Conservation (phyloP, 2,113 vertebrate genomes). For the Eulemur rufifrons region DNA sequence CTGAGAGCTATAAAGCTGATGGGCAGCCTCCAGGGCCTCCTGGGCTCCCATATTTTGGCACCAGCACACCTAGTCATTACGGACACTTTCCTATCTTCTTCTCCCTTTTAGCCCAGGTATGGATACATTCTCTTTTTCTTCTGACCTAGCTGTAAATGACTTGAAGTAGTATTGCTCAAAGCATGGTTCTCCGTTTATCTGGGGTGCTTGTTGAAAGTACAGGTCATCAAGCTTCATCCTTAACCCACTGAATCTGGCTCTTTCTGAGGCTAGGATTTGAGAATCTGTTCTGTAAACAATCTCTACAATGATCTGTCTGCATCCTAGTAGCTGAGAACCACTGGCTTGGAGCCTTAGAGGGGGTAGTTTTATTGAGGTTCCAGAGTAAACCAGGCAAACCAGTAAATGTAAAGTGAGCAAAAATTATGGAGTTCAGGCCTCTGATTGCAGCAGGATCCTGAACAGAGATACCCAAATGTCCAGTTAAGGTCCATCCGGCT, state of each 20-base stretch:
- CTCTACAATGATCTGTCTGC: not conserved
- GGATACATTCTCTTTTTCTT: not conserved
- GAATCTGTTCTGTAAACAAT: not conserved
- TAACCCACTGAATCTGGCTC: not conserved
- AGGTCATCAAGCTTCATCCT: not conserved
- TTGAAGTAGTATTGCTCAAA: not conserved
- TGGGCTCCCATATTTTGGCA: not conserved
- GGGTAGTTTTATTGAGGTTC: not conserved
- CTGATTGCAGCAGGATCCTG: not conserved
- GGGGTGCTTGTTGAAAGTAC: not conserved
- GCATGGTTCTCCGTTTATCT: not conserved
- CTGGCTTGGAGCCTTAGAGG: not conserved
- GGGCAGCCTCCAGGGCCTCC: no score
- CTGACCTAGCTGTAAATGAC: not conserved
- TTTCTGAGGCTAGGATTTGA: not conserved
- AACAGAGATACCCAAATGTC: not conserved
- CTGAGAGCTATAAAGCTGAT: not conserved
- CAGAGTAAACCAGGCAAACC: not conserved
- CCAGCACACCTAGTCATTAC: not conserved
- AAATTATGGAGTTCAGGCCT: not conserved
- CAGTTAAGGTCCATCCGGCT: no score
- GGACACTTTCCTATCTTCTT: not conserved
- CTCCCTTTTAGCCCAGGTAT: not conserved
- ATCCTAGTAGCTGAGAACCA: not conserved
- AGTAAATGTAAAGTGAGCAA: not conserved